Conservation (phyloP, 2,888 invertebrate genomes). For the Dolomedes plantarius region DNA sequence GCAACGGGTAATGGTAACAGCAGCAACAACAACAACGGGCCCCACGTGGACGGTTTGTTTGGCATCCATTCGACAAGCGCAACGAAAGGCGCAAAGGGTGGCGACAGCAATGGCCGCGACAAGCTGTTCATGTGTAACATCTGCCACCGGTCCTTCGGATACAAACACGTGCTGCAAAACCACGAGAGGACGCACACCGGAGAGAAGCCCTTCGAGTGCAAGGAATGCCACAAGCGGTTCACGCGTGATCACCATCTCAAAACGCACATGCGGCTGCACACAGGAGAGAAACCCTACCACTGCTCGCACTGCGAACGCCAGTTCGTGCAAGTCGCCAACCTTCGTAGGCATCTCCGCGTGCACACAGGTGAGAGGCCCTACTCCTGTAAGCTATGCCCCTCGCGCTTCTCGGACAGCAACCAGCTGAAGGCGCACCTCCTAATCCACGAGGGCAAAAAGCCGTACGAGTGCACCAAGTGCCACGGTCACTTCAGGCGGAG, state of each 20-base stretch:
- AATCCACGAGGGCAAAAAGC: slow-evolving; percentile 92
- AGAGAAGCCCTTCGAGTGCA: slow-evolving; percentile 94
- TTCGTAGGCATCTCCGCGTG: slow-evolving; percentile 90
- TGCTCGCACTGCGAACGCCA: slow-evolving; percentile 93
- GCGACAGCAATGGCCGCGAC: slow-evolving; percentile 78
- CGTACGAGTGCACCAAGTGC: slow-evolving; percentile 89
- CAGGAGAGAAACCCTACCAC: slow-evolving; percentile 94
- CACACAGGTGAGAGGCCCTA: slow-evolving; percentile 96
- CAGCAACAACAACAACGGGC: slow-evolving; percentile 31
- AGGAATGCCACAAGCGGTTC: slow-evolving; percentile 92
- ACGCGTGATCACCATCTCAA: slow-evolving; percentile 94
- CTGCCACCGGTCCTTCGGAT: slow-evolving; percentile 92
- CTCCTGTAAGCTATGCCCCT: slow-evolving; percentile 88
- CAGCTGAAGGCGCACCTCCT: slow-evolving; percentile 92
- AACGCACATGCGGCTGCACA: slow-evolving; percentile 93
- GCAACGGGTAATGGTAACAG: no score
- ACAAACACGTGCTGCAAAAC: slow-evolving; percentile 96
- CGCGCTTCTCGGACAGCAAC: slow-evolving; percentile 92
- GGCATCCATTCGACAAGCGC: slow-evolving; percentile 38
- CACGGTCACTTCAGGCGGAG: slow-evolving; percentile 87
- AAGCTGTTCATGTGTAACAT: slow-evolving; percentile 92
- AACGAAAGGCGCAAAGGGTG: slow-evolving; percentile 17
- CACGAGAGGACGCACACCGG: slow-evolving; percentile 96
- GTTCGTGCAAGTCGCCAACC: slow-evolving; percentile 94
- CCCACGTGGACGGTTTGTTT: slow-evolving; percentile 4